Conservation (phyloP, 2,113 vertebrate species). For the Gymnobelideus leadbeateri region DNA sequence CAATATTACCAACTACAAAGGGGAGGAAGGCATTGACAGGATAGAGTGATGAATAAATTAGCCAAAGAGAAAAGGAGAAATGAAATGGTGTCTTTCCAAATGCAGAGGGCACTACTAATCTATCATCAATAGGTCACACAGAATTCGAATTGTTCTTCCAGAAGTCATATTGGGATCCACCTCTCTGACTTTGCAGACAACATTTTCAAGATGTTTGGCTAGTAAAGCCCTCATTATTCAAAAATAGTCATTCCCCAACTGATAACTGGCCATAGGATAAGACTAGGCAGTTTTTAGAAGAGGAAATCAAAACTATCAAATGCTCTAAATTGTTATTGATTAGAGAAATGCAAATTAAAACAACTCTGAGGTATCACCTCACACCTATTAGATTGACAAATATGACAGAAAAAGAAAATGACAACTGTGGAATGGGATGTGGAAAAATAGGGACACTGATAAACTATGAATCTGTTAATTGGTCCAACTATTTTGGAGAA, state of each 20-base stretch:
- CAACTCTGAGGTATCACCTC: background rate
- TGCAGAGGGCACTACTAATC: background rate
- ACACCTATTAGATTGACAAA: background rate
- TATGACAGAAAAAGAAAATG: background rate
- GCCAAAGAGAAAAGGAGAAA: conserved; percentile 11
- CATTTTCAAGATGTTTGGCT: background rate
- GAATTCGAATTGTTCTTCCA: background rate
- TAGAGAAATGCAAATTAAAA: background rate
- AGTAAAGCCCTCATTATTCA: background rate
- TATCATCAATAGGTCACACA: background rate
- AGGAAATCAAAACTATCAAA: background rate
- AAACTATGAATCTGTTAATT: background rate
- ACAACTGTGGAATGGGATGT: background rate
- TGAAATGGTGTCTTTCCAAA: background rate
- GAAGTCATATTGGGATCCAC: background rate
- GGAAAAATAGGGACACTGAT: background rate
- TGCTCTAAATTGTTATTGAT: background rate
- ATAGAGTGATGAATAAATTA: background rate
- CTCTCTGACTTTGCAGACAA: background rate
- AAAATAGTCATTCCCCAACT: background rate
- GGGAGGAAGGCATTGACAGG: background rate
- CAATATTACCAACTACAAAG: conserved; percentile 4
- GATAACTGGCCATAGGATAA: background rate
- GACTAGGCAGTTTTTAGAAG: background rate
- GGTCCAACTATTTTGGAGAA: background rate